phyloP scores from a whole-genome alignment of 92 coral and sea anemone species.

The Scolanthus callimorphus region DNA sequence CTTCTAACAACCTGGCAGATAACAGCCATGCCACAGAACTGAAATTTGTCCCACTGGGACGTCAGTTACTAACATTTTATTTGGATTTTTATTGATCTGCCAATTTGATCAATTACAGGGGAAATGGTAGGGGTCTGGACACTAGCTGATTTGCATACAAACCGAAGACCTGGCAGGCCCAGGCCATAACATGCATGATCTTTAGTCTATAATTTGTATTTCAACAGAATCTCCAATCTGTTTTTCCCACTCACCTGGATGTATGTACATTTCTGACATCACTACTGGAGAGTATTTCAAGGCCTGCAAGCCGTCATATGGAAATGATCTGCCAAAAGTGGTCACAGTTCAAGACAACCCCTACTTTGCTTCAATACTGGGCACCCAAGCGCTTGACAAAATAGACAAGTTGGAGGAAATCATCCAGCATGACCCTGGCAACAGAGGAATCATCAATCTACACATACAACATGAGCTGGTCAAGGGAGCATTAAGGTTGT shows the following conservation, averaged over 20 bases:
- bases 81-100: too few species aligned
- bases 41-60: too few species aligned
- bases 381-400: slow-evolving; percentile 37
- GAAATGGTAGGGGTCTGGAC: too few species aligned
- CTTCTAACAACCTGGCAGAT: too few species aligned
- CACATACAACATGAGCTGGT: slow-evolving; percentile 47
- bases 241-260: slow-evolving; percentile 70
- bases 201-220: too few species aligned
- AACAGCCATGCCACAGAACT: too few species aligned
- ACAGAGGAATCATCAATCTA: slow-evolving; percentile 62
- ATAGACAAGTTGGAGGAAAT: slow-evolving; percentile 43
- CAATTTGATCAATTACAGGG: too few species aligned
- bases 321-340: slow-evolving; percentile 42
- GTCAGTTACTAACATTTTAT: too few species aligned
- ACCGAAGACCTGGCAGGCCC: too few species aligned
- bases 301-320: slow-evolving; percentile 27
- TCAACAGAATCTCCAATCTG: slow-evolving; percentile 40
- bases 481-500: slow-evolving; percentile 55
- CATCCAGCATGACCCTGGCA: slow-evolving; percentile 71
- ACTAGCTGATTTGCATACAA: too few species aligned
- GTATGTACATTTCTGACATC: slow-evolving; percentile 53
- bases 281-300: slow-evolving; percentile 35
- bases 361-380: slow-evolving; percentile 59
- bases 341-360: slow-evolving; percentile 58
- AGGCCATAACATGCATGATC: too few species aligned